Evolutionary conservation across 2,888 invertebrate species (phyloP), one percentile per base, ranked within the genome.

Genomic region (Thumatha senex): DNA sequence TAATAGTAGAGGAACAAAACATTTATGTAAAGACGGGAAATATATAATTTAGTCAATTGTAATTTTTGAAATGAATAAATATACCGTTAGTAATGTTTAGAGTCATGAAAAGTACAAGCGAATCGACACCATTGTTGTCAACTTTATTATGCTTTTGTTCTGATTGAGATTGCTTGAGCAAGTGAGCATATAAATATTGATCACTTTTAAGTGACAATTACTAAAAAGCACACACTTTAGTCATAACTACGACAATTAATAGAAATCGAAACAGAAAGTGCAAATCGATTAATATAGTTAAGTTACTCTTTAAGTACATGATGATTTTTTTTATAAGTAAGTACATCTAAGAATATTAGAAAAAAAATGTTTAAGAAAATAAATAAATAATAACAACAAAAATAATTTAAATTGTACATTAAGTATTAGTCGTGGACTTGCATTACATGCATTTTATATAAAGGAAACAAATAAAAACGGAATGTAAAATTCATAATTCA

Each of bases 401-500:
- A 71, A 71, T 72, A 81, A 72, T 70, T 72, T 70, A 69, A 75
- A 75, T 79, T 74, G 80, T 86, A 86, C 84, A 82, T 80, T 79
- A 84, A 86, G 84, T 88, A 87, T 84, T 83, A 89, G 87, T 88
- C 88, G 89, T 88, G 87, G 89, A 89, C 88, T 88, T 84, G 91
- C 90, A 91, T 91, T 77, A 87, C 75, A 91, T 91, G 91, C 90
- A 82, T 72, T 67, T 67, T 67, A 75, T 54, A 75, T 75, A 80
- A 73, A 80, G 80, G 81, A 80, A 55, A 74, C 78, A 86, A 82
- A 80, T 71, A 73, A 80, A 80, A 89, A 87, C 78, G 90, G 89
- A 90, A 91, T 89, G 88, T 86, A 86, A 88, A 90, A 90, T 90
- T 89, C 76, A 82, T 78, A 89, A 90, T 91, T 89, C 91, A 82